Conservation (phyloP, 2,797 vertebrate species). For the Silurus lanzhouensis region DNA sequence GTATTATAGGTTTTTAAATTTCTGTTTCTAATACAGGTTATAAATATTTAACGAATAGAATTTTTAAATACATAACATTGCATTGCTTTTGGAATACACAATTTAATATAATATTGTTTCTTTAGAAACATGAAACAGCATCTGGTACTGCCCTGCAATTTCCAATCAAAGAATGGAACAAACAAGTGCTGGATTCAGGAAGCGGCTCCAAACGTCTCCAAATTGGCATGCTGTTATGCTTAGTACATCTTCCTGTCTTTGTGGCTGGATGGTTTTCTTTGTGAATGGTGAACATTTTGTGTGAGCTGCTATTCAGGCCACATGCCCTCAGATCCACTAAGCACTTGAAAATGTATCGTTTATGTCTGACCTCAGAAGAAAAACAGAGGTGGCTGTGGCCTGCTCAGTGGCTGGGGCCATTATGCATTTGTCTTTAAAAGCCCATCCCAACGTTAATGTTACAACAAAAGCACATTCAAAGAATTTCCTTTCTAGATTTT, state of each 20-base stretch:
- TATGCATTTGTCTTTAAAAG: not conserved
- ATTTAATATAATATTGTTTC: not conserved
- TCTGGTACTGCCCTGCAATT: not conserved
- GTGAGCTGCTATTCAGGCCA: not conserved
- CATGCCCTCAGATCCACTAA: not conserved
- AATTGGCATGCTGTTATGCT: not conserved
- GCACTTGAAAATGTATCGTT: not conserved
- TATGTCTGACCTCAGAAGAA: not conserved
- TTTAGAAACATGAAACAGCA: not conserved
- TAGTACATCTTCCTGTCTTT: not conserved
- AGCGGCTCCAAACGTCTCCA: not conserved
- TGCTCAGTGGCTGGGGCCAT: not conserved
- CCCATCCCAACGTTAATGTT: not conserved
- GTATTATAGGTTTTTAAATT: not conserved
- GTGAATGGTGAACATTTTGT: not conserved
- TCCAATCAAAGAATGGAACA: not conserved
- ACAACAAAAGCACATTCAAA: not conserved
- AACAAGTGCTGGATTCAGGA: not conserved
- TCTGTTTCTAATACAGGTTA: not conserved
- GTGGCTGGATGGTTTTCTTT: not conserved
- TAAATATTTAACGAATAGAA: not conserved
- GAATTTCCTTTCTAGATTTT: not conserved
- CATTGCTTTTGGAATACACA: not conserved
- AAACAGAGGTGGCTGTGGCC: not conserved
- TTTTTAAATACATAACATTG: not conserved